Conservation (phyloP, 2,113 vertebrate genomes). For the Pseudorasbora parva region DNA sequence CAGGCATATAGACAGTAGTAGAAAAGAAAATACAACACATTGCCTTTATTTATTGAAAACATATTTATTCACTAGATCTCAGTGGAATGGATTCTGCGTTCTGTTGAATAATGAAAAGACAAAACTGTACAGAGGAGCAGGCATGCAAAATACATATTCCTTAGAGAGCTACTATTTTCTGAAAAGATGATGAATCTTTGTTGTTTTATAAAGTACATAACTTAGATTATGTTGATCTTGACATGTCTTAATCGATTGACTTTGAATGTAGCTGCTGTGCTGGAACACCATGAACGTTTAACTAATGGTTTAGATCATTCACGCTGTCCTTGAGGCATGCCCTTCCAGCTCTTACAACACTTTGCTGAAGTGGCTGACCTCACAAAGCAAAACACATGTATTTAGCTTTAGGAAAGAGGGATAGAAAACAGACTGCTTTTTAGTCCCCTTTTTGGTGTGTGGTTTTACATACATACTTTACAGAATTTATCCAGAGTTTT, state of each 20-base stretch:
- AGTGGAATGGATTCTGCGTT: not conserved
- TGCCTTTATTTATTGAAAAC: not conserved
- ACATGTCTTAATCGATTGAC: not conserved
- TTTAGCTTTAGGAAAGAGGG: not conserved
- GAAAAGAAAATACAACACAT: not conserved
- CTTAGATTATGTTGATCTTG: not conserved
- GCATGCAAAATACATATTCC: not conserved
- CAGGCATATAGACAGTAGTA: not conserved
- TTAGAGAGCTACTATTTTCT: not conserved
- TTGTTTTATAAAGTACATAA: not conserved
- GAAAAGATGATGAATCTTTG: not conserved
- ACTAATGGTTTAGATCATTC: constrained; percentile 16
- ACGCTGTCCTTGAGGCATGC: constrained; percentile 28
- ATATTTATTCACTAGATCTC: not conserved
- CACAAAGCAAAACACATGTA: not conserved
- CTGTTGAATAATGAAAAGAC: constrained; percentile 7
- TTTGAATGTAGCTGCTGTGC: not conserved
- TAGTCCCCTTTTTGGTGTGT: not conserved
- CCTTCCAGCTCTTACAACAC: constrained; percentile 19
- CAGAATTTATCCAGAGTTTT: too few relatives aligned
- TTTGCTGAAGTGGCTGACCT: constrained; percentile 24
- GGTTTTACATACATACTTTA: not conserved
- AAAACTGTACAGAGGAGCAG: constrained; percentile 16
- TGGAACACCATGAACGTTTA: not conserved
- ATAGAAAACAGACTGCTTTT: not conserved